Evolutionary conservation across 2,797 vertebrate genomes (phyloP).

Genomic region (Enteromius radiatus): DNA sequence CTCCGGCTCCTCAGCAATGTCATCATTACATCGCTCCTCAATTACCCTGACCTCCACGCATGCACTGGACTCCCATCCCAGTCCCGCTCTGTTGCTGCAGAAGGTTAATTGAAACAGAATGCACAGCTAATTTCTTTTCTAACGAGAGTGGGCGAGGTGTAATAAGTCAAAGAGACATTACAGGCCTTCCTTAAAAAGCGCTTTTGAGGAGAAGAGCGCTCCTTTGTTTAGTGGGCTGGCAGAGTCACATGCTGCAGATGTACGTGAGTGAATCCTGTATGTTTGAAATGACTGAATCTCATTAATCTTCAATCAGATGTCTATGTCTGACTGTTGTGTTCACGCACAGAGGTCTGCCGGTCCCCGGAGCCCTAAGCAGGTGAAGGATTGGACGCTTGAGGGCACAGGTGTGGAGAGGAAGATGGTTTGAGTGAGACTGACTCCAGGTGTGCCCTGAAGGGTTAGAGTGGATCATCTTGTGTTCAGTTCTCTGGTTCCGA

Average conservation of each 20-base stretch:
- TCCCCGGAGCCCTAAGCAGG: not conserved
- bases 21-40: slow-evolving; percentile 77
- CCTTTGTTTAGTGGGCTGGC: slow-evolving; percentile 41
- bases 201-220: slow-evolving; percentile 73
- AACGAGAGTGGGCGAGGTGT: slow-evolving; percentile 74
- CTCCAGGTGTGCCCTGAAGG: not conserved
- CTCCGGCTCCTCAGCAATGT: slow-evolving; percentile 71
- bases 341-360: not conserved
- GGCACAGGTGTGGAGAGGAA: not conserved
- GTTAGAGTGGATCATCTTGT: not conserved
- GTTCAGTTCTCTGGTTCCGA: not conserved
- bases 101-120: slow-evolving; percentile 87
- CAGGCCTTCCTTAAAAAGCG: slow-evolving; percentile 51
- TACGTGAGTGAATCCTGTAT: slow-evolving; percentile 2
- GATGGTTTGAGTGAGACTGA: slow-evolving; percentile 5
- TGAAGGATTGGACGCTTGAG: not conserved
- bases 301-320: not conserved
- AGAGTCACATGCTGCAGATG: slow-evolving; percentile 3
- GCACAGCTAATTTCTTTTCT: slow-evolving; percentile 84
- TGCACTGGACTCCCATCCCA: slow-evolving; percentile 70
- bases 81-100: slow-evolving; percentile 71
- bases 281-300: slow-evolving; percentile 16
- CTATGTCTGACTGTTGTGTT: not conserved
- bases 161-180: slow-evolving; percentile 62
- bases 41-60: slow-evolving; percentile 79